Evolutionary conservation across 2,888 invertebrate genomes (phyloP).

Genomic region (Clitarchus hookeri): DNA sequence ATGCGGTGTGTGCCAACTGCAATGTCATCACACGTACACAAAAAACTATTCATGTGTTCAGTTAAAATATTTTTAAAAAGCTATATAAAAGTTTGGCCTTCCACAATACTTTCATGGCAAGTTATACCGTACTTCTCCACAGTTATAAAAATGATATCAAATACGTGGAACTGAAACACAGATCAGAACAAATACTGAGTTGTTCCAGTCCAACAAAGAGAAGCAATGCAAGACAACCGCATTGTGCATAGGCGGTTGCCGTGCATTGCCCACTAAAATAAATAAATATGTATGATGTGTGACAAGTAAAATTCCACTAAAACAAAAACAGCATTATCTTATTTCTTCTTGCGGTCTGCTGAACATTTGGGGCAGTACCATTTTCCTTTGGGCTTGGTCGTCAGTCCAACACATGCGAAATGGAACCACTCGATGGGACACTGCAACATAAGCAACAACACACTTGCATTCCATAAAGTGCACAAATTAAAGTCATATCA

Average conservation of each 20-base stretch:
- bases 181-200: neutral
- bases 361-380: slow-evolving; percentile 96
- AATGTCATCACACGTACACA: too few species aligned
- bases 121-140: too few species aligned
- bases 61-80: neutral
- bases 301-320: neutral
- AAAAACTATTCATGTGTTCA: too few species aligned
- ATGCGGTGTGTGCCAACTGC: too few species aligned
- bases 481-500: too few species aligned
- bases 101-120: neutral
- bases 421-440: slow-evolving; percentile 93
- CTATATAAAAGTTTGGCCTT: neutral
- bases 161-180: neutral
- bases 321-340: slow-evolving; percentile 49
- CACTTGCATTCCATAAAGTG: too few species aligned
- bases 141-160: slow-evolving; percentile 1
- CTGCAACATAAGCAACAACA: slow-evolving; percentile 42
- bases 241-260: neutral
- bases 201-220: neutral
- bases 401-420: slow-evolving; percentile 89
- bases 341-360: slow-evolving; percentile 79
- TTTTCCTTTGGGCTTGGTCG: slow-evolving; percentile 91
- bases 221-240: neutral
- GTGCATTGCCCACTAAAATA: neutral
- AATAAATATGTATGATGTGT: neutral